Evolutionary conservation across 2,797 vertebrate species (phyloP).

Genomic region (Falco concolor): DNA sequence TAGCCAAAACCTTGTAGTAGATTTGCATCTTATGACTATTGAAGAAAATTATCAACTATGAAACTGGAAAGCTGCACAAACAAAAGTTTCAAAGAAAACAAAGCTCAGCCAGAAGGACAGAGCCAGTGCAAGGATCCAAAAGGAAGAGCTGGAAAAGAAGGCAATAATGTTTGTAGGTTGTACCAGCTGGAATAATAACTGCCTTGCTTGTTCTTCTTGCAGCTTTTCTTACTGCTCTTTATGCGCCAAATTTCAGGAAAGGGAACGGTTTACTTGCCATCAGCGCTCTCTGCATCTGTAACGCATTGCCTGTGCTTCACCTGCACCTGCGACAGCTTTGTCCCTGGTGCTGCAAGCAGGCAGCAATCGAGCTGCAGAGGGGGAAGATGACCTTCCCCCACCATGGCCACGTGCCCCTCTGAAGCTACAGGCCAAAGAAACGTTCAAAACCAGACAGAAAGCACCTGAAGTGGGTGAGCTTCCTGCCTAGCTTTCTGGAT

Average conservation of each 20-base stretch:
- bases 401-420: background rate
- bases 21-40: background rate
- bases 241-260: background rate
- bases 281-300: background rate
- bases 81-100: constrained; percentile 20
- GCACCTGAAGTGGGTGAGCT: background rate
- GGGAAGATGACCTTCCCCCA: background rate
- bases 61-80: constrained; percentile 27
- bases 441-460: background rate
- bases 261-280: background rate
- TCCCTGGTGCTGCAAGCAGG: background rate
- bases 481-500: background rate
- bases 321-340: background rate
- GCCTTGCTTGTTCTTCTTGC: background rate
- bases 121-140: background rate
- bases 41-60: background rate
- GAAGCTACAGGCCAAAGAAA: background rate
- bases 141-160: constrained; percentile 15
- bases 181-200: constrained; percentile 9
- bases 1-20: background rate
- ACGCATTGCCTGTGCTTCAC: background rate
- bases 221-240: background rate
- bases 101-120: background rate
- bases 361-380: background rate
- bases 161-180: background rate